Conservation (phyloP, 2,797 vertebrate genomes). For the Channallabes apus region DNA sequence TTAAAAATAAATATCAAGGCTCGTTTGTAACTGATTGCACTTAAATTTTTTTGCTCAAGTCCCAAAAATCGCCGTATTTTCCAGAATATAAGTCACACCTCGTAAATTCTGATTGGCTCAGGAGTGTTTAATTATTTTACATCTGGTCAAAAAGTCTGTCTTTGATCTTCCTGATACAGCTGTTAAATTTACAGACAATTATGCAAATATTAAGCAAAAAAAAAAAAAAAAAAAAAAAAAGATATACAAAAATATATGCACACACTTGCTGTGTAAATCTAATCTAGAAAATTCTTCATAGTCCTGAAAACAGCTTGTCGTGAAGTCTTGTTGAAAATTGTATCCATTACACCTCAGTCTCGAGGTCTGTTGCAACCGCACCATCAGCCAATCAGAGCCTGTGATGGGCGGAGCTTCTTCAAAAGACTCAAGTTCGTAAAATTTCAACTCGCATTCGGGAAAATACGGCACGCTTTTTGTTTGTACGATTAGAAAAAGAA, state of each 20-base stretch:
- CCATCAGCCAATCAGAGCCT: background rate
- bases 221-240: background rate
- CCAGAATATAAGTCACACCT: background rate
- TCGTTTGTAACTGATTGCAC: constrained; percentile 90
- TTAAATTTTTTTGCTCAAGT: constrained; percentile 60
- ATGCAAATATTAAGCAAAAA: background rate
- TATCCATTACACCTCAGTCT: background rate
- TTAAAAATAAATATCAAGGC: constrained; percentile 84
- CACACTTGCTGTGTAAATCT: background rate
- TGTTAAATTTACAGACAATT: background rate
- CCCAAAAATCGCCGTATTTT: background rate
- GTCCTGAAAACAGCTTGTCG: background rate
- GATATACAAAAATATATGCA: background rate
- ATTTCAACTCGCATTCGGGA: background rate
- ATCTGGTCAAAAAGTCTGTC: background rate
- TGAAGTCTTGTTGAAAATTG: background rate
- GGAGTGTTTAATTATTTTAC: background rate
- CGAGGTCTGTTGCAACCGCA: background rate
- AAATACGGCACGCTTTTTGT: constrained; percentile 44
- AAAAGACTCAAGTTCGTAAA: background rate
- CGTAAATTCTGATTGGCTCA: background rate
- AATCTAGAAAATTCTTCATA: background rate
- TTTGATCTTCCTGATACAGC: background rate
- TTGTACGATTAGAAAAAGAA: constrained; percentile 63
- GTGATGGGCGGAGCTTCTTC: background rate